Evolutionary conservation across 1,140 invertebrate genomes (phyloP), one percentile per base, ranked within the genome.

Genomic region (Pentalonia nigronervosa): DNA sequence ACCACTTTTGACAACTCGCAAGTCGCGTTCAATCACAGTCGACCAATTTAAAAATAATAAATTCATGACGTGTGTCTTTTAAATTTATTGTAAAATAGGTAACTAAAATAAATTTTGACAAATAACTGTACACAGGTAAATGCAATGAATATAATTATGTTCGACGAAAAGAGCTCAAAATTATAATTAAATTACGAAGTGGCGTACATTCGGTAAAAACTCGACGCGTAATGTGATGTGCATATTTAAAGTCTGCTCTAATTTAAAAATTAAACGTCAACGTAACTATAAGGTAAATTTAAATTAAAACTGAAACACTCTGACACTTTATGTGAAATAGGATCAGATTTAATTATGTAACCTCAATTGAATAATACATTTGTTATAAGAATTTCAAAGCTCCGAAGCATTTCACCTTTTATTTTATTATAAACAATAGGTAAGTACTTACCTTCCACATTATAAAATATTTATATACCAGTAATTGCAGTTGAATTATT

Each of bases 261-360:
- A 56, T 89, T 89, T 36, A 89, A 89, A 56, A 56, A 56, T 89
- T 56, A 89, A 56, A 56, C 48, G n/a, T 25, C 21, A 11, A 34
- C 21, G 34, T 89, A 53, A 23, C 45, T 21, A 30, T 21, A 20
- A 8, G 36, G 48, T 53, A 56, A 36, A 56, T 89, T 89, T 56
- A 25, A 89, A 89, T 56, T 30, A 34, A 36, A 89, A 89, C n/a
- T 23, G 34, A 89, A 56, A 89, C 21, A 53, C 34, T 53, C 88
- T 7, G n/a, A 25, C 47, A 36, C 48, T 36, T 23, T 53, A 21
- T 53, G 34, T 30, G 36, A 86, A 25, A 56, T 14, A 23, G 88
- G 48, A 89, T 89, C 21, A 25, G 50, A 89, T 89, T 89, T 89
- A 25, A 89, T 89, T 89, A 89, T 36, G 50, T 36, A 14, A 36